Conservation (phyloP, 2,113 vertebrate species). For the Lagenorhynchus albirostris region DNA sequence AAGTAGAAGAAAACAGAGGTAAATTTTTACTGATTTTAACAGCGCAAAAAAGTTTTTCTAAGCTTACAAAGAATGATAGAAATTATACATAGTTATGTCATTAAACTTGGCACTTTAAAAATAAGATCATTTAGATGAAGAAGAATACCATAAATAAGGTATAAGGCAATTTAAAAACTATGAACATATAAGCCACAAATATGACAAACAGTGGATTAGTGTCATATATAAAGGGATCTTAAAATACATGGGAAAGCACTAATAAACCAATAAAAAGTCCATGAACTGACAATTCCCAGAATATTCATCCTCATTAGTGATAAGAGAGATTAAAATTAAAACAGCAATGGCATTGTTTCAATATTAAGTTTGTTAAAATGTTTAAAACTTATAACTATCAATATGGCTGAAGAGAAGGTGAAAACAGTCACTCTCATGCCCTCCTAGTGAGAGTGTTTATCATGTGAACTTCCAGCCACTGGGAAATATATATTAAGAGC, state of each 20-base stretch:
- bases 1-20: neutral
- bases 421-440: neutral
- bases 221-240: neutral
- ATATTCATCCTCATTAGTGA: neutral
- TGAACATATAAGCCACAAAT: neutral
- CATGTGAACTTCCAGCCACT: neutral
- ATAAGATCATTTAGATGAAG: constrained; percentile 5
- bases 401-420: neutral
- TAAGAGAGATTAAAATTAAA: constrained; percentile 38
- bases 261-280: constrained; percentile 16
- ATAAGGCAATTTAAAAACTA: constrained; percentile 36
- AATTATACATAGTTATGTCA: neutral
- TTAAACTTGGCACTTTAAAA: constrained; percentile 11
- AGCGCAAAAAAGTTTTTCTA: neutral
- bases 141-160: constrained; percentile 27
- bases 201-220: neutral
- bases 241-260: neutral
- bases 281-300: neutral
- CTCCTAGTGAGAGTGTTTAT: neutral
- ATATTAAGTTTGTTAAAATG: neutral
- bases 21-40: neutral
- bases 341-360: neutral
- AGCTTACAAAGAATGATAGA: neutral
- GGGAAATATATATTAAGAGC: neutral
- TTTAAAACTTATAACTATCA: neutral